Conservation (phyloP, 1,140 invertebrate genomes). For the Papilio dardanus region DNA sequence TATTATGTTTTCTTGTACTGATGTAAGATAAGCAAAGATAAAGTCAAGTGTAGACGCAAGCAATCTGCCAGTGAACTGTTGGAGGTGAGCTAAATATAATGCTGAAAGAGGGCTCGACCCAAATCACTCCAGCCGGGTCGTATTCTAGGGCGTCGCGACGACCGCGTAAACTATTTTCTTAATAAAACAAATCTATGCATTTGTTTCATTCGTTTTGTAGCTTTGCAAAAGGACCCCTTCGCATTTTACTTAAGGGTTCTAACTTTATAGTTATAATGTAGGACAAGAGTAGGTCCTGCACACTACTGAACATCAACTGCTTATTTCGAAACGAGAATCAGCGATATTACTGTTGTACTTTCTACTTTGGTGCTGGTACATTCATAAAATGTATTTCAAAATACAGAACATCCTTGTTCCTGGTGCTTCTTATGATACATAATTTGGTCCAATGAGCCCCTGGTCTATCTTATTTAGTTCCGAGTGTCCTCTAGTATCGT, state of each 20-base stretch:
- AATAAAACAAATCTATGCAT: neutral
- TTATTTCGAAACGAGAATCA: no score
- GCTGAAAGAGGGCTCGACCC: slow-evolving; percentile 12
- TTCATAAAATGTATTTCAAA: no score
- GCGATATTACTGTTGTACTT: no score
- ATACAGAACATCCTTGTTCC: no score
- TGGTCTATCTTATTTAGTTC: no score
- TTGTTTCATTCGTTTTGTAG: neutral
- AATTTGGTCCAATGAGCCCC: no score
- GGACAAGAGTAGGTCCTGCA: no score
- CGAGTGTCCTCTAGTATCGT: no score
- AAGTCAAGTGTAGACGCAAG: neutral
- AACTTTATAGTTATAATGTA: no score
- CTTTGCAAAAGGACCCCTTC: neutral
- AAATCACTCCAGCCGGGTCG: slow-evolving; percentile 20
- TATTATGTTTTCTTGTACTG: neutral
- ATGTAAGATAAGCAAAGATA: neutral
- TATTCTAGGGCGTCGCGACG: slow-evolving; percentile 1
- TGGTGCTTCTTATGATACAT: no score
- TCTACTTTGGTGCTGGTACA: no score
- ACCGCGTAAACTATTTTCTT: neutral
- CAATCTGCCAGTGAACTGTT: slow-evolving; percentile 4
- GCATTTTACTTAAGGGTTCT: neutral
- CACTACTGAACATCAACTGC: no score
- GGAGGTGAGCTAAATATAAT: slow-evolving; percentile 4